Evolutionary conservation across 2,888 invertebrate genomes (phyloP), one percentile per base, ranked within the genome.

Genomic region (Spilarctia lutea): DNA sequence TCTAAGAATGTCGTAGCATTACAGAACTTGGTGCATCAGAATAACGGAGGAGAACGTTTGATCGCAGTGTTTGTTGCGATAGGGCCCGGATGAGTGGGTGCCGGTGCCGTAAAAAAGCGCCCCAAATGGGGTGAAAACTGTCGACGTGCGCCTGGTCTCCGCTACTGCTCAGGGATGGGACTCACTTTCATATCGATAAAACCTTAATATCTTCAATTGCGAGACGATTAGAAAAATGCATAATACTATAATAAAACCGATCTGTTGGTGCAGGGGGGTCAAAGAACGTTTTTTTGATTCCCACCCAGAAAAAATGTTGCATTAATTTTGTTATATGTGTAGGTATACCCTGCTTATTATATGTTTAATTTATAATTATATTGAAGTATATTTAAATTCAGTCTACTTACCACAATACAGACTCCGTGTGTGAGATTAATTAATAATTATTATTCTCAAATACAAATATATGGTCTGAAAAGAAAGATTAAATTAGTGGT

Each of bases 41-140:
- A 74, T 81, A 70, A 75, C 78, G 73, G 66, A 72, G 76, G 75
- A 74, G 82, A 82, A 77, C 80, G 80, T 83, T 82, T 81, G 83
- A 84, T 78, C 81, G 78, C 75, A 75, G 48, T 79, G 83, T 84
- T 83, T 84, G 83, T 83, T 83, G 81, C 83, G 74, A 74, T 81
- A 84, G 77, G 81, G 77, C 79, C 82, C 83, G 79, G 78, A 79
- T 86, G 83, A 86, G 85, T 83, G 78, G 82, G 86, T 87, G 89
- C 89, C 60, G 89, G 85, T 87, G 89, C 88, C 90, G 89, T 91
- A 91, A 93, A 93, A 93, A 92, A 89, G 83, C 85, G 85, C 88
- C 90, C 86, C 87, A 88, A 90, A 92, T 91, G 90, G 93, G 91
- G 91, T 91, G 92, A 91, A 91, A 93, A 93, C 89, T 93, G 93